Evolutionary conservation across 2,888 invertebrate genomes (phyloP).

Genomic region (Linnaemya tessellans): DNA sequence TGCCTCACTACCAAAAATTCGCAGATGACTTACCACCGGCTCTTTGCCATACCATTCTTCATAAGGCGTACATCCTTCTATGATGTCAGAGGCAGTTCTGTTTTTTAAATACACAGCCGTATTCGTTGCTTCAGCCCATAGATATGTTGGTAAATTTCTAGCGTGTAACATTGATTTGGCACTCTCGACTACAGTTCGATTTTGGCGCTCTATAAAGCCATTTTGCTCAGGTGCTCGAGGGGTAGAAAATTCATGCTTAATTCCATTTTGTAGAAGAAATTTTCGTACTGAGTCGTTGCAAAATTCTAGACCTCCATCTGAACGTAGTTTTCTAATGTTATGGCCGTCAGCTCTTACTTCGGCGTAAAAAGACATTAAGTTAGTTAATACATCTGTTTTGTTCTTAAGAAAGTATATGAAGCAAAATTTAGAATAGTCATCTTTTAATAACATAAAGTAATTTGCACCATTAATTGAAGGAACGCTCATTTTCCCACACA

Average conservation of each 20-base stretch:
- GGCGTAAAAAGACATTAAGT: neutral
- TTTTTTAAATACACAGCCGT: slow-evolving; percentile 13
- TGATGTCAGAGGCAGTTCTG: slow-evolving; percentile 6
- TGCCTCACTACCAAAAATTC: neutral
- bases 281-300: slow-evolving; percentile 14
- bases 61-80: neutral
- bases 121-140: slow-evolving; percentile 14
- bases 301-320: slow-evolving; percentile 2
- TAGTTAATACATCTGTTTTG: neutral
- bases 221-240: slow-evolving; percentile 6
- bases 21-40: neutral
- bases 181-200: slow-evolving; percentile 6
- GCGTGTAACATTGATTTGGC: slow-evolving; percentile 8
- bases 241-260: slow-evolving; percentile 5
- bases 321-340: neutral
- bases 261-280: slow-evolving; percentile 7
- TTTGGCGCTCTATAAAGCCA: slow-evolving; percentile 16
- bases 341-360: slow-evolving; percentile 14
- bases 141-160: neutral
- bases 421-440: slow-evolving; percentile 33
- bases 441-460: slow-evolving; percentile 73
- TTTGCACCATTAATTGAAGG: slow-evolving; percentile 72
- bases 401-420: slow-evolving; percentile 18
- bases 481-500: slow-evolving; percentile 66
- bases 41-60: slow-evolving; percentile 3